These are phyloP conservation scores for Hydrozoanthus tunicans DNA, from an alignment of 64 coral and sea anemone species.

Conservation along the genomic window DNA sequence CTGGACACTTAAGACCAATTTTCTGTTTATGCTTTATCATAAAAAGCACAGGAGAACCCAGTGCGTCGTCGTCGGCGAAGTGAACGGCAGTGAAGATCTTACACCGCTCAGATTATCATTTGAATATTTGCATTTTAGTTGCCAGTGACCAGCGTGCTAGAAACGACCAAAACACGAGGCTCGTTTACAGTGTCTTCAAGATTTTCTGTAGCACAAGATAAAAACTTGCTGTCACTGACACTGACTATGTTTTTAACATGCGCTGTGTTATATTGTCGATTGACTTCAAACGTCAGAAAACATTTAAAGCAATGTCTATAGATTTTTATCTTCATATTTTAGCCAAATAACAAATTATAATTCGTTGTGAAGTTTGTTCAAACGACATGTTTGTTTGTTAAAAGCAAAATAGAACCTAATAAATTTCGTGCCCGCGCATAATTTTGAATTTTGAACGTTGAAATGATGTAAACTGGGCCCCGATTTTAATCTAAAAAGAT, in stretches of 20 bases:
- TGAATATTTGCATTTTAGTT: slow-evolving; percentile 56
- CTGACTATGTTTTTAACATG: not conserved
- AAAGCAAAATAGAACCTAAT: not conserved
- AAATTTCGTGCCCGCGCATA: not conserved
- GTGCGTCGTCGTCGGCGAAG: not conserved
- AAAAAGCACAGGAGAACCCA: not conserved
- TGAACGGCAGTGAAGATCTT: not conserved
- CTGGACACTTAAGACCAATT: not conserved
- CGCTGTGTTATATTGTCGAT: not conserved
- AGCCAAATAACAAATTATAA: slow-evolving; percentile 16
- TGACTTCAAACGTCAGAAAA: not conserved
- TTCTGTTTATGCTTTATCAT: not conserved
- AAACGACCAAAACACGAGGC: not conserved
- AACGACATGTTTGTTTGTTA: slow-evolving; percentile 5
- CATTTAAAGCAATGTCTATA: slow-evolving; percentile 1
- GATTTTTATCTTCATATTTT: slow-evolving; percentile 11
- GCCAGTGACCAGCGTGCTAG: not conserved
- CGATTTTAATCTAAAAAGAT: not conserved
- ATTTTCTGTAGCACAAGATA: slow-evolving; percentile 25
- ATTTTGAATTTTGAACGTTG: not conserved
- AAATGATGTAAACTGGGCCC: not conserved
- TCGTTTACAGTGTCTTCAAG: not conserved
- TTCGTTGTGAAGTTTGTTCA: slow-evolving; percentile 18
- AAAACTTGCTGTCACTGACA: not conserved
- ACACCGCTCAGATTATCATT: slow-evolving; percentile 31